These are phyloP conservation scores for Dolichomitus sp. DNA, from an alignment of 2,888 invertebrate genomes.

Conservation along the genomic window DNA sequence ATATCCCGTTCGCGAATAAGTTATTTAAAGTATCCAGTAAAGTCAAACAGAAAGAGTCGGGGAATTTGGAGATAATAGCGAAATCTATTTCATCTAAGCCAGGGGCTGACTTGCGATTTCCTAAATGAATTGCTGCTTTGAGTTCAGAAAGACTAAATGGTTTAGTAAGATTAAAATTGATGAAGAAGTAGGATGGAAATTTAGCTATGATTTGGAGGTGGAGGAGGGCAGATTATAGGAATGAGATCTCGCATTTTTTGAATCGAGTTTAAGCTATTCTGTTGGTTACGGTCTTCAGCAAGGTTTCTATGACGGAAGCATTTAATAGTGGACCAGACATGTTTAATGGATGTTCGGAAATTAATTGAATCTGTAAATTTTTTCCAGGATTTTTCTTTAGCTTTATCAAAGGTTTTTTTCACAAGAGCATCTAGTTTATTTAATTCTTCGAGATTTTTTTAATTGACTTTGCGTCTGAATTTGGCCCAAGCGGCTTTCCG, in stretches of 20 bases:
- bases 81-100: constrained; percentile 33
- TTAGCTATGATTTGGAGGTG: not conserved
- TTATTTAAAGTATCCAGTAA: not conserved
- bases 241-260: not conserved
- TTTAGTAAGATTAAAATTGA: not conserved
- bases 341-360: not conserved
- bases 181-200: not conserved
- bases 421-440: not conserved
- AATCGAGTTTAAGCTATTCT: not conserved
- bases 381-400: constrained; percentile 11
- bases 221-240: not conserved
- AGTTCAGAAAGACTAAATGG: not conserved
- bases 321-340: constrained; percentile 5
- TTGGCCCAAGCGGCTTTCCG: constrained; percentile 1
- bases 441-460: no score
- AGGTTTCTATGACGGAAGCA: not conserved
- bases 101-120: not conserved
- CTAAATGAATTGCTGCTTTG: no score
- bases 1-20: not conserved
- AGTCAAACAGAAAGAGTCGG: not conserved
- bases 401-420: constrained; percentile 5
- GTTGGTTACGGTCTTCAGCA: no score
- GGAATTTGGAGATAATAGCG: constrained; percentile 1
- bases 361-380: constrained; percentile 7
- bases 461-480: not conserved